Percentiles rank a stretch among this genome's conserved stretches.
Conservation (phyloP, 1,140 invertebrate species). For the Chlorops oryzae region DNA sequence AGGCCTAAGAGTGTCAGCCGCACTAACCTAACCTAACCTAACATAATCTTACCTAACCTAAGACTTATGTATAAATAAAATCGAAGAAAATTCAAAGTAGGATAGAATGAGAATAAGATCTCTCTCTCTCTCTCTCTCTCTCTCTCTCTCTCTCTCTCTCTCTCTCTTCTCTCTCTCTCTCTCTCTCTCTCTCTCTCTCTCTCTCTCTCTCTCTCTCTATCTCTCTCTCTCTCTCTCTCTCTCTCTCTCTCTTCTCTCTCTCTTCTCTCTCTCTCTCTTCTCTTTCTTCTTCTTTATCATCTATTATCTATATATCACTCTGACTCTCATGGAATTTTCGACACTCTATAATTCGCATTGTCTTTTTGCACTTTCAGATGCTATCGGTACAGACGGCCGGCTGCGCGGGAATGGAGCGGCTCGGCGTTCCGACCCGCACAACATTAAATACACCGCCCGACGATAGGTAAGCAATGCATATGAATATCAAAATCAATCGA, state of each 20-base stretch:
- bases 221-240: neutral
- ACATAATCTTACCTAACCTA: no score
- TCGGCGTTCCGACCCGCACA: slow-evolving; percentile 55
- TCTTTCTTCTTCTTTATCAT: neutral
- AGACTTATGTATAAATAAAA: no score
- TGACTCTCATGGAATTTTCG: neutral
- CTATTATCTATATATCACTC: neutral
- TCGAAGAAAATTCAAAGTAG: no score
- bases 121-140: no score
- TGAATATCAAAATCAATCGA: no score
- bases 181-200: neutral
- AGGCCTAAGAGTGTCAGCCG: no score
- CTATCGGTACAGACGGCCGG: slow-evolving; percentile 61
- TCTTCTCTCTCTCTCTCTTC: neutral
- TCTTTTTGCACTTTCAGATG: slow-evolving; percentile 58
- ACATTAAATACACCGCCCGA: slow-evolving; percentile 42
- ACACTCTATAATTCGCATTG: no score
- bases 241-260: neutral
- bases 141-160: no score
- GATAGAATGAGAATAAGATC: no score
- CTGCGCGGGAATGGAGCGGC: slow-evolving; percentile 61
- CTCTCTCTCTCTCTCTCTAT: neutral
- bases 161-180: no score
- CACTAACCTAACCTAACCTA: no score
- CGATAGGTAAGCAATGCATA: slow-evolving; percentile 32